phyloP scores from a whole-genome alignment of 2,113 vertebrate genomes.

The Xenopus borealis region DNA sequence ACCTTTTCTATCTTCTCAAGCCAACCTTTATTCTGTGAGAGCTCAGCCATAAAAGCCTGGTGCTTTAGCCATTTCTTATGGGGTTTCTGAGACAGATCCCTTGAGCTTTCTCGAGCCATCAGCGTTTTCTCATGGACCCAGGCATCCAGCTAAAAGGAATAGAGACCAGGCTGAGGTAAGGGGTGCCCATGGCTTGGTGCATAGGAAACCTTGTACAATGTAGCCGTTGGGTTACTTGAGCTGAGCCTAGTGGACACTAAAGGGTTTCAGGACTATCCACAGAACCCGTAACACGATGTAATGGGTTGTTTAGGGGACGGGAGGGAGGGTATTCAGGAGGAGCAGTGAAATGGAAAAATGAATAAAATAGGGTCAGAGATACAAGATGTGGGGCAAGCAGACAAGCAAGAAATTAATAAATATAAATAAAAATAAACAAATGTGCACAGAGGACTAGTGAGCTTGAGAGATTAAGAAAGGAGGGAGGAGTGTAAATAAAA shows the following conservation, averaged over 20 bases:
- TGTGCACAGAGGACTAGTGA: neutral
- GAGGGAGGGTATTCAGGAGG: neutral
- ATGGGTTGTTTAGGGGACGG: too few relatives aligned
- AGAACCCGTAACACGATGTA: neutral
- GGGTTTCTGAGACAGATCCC: conserved; percentile 79
- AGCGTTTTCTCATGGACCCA: conserved; percentile 91
- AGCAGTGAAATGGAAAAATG: neutral
- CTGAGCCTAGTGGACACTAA: neutral
- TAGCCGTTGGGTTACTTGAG: neutral
- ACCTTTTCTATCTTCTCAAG: conserved; percentile 87
- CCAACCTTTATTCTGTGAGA: conserved; percentile 89
- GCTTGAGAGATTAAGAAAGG: neutral
- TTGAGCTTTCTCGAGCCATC: conserved; percentile 77
- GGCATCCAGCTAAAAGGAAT: conserved; percentile 75
- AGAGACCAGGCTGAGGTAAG: conserved; percentile 24
- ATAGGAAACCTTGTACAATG: too few relatives aligned
- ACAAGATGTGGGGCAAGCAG: neutral
- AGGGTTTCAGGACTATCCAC: neutral
- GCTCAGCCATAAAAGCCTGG: conserved; percentile 87
- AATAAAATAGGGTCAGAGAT: neutral
- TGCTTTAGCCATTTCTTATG: conserved; percentile 90
- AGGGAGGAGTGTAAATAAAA: neutral
- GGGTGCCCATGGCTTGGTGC: neutral
- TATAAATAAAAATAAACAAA: conserved; percentile 2
- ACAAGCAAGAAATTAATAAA: neutral